Conservation (phyloP, 2,113 vertebrate species). For the Sapayoa aenigma region DNA sequence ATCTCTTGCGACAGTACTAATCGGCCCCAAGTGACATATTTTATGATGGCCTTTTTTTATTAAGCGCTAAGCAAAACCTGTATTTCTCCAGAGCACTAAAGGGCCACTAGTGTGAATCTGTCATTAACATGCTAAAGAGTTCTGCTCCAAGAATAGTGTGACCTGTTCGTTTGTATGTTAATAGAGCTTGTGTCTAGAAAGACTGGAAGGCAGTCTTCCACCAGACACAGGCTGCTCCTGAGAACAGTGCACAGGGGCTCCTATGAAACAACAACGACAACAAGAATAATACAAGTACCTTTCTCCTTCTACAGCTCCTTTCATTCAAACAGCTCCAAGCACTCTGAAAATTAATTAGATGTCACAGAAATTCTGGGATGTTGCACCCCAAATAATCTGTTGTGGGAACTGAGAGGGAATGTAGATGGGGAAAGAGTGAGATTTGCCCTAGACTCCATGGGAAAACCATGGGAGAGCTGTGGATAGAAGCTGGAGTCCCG, state of each 20-base stretch:
- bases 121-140: slow-evolving; percentile 70
- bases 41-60: slow-evolving; percentile 50
- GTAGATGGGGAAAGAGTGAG: background rate
- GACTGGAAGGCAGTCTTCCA: background rate
- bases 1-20: background rate
- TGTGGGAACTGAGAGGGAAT: background rate
- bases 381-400: background rate
- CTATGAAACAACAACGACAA: background rate
- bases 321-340: background rate
- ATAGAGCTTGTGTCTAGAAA: slow-evolving; percentile 19
- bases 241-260: background rate
- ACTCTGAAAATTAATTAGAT: background rate
- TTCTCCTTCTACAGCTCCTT: background rate
- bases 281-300: background rate
- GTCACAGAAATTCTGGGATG: background rate
- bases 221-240: background rate
- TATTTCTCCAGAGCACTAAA: slow-evolving; percentile 62
- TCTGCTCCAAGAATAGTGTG: slow-evolving; percentile 64
- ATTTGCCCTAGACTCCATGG: background rate
- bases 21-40: background rate
- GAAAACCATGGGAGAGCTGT: background rate
- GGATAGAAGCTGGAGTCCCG: background rate
- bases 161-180: slow-evolving; percentile 59
- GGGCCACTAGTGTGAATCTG: slow-evolving; percentile 56
- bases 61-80: slow-evolving; percentile 40